A percentile compares a stretch with the other conserved stretches of the same genome.
phyloP scores from a whole-genome alignment of 2,113 vertebrate genomes.

The Prionailurus viverrinus region DNA sequence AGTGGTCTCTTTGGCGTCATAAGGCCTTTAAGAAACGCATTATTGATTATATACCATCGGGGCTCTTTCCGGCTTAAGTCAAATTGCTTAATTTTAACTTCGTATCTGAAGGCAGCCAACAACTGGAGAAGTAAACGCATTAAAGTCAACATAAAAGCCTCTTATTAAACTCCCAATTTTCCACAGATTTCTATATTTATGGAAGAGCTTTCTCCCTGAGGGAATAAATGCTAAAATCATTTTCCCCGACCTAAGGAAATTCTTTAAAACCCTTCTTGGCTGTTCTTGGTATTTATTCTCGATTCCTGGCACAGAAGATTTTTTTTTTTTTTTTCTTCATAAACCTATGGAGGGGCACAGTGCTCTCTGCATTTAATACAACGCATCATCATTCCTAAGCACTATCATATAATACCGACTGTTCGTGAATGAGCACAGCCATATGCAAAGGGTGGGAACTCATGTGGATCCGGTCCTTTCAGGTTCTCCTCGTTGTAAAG shows the following conservation, averaged over 20 bases:
- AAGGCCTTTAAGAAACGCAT: constrained; percentile 50
- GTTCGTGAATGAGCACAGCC: constrained; percentile 6
- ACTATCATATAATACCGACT: constrained; percentile 34
- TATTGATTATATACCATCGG: constrained; percentile 56
- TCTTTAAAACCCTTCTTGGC: constrained; percentile 68
- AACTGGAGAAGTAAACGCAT: constrained; percentile 61
- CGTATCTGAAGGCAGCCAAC: constrained; percentile 63
- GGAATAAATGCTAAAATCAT: constrained; percentile 66
- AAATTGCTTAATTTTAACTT: constrained; percentile 72
- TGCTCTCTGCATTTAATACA: constrained; percentile 45
- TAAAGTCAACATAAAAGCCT: constrained; percentile 66
- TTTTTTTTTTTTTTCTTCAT: constrained; percentile 65
- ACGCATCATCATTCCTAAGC: constrained; percentile 48
- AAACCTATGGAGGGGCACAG: constrained; percentile 45
- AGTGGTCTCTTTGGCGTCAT: constrained; percentile 15
- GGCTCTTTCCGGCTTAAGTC: constrained; percentile 60
- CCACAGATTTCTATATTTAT: constrained; percentile 68
- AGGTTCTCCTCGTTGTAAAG: constrained; percentile 48
- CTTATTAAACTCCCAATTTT: constrained; percentile 74
- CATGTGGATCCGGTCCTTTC: constrained; percentile 20
- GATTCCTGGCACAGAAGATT: constrained; percentile 17
- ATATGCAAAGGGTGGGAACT: constrained; percentile 20
- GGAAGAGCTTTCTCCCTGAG: constrained; percentile 42
- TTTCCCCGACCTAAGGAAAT: constrained; percentile 53
- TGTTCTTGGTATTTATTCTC: constrained; percentile 63